phyloP scores from a whole-genome alignment of 2,888 invertebrate genomes.

The Drosophila quasianomalipes region DNA sequence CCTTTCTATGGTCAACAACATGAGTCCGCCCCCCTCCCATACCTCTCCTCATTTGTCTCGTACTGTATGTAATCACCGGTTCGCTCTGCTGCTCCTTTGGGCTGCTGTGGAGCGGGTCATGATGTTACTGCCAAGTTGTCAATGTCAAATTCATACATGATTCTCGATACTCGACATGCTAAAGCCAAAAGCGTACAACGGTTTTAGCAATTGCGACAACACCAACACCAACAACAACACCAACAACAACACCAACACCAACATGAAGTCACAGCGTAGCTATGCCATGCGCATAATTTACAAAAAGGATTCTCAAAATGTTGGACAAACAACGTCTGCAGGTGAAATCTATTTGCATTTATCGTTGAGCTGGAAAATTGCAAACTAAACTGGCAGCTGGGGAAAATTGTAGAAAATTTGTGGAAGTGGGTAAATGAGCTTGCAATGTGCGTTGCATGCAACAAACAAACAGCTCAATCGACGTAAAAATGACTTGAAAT shows the following conservation, averaged over 20 bases:
- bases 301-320: slow-evolving; percentile 72
- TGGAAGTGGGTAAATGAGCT: slow-evolving; percentile 27
- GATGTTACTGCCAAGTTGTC: slow-evolving; percentile 63
- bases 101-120: slow-evolving; percentile 40
- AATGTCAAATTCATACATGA: slow-evolving; percentile 76
- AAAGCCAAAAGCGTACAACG: slow-evolving; percentile 58
- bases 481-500: slow-evolving; percentile 24
- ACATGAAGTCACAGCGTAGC: slow-evolving; percentile 18
- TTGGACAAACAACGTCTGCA: slow-evolving; percentile 77
- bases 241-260: slow-evolving; percentile 4
- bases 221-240: slow-evolving; percentile 10
- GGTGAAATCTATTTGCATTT: slow-evolving; percentile 80
- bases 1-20: slow-evolving; percentile 16
- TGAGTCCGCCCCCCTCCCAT: not conserved
- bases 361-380: slow-evolving; percentile 79
- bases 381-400: slow-evolving; percentile 64
- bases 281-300: slow-evolving; percentile 76
- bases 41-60: slow-evolving; percentile 3
- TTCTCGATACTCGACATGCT: slow-evolving; percentile 68
- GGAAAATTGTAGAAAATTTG: not conserved
- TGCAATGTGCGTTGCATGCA: slow-evolving; percentile 31
- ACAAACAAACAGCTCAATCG: slow-evolving; percentile 19
- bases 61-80: slow-evolving; percentile 57
- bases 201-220: slow-evolving; percentile 49
- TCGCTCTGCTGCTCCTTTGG: slow-evolving; percentile 5